Conservation (phyloP, 2,797 vertebrate genomes). For the Apogon talboti region DNA sequence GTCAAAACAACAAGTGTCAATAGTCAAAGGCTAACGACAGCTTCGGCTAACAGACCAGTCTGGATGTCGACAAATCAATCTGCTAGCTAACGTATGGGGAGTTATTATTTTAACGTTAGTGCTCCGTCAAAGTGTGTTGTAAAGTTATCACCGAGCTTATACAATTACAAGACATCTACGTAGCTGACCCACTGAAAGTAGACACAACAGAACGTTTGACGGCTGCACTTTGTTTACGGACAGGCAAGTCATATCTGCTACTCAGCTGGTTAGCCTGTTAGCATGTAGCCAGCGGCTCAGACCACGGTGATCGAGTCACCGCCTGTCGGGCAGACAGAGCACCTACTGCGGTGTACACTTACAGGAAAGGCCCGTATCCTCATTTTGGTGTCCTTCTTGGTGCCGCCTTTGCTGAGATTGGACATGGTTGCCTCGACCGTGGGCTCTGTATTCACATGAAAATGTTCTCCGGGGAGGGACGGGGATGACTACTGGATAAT, state of each 20-base stretch:
- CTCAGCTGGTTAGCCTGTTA: slow-evolving; percentile 64
- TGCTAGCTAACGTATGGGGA: slow-evolving; percentile 36
- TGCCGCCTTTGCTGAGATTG: slow-evolving; percentile 97
- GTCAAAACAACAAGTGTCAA: slow-evolving; percentile 77
- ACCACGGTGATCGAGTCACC: slow-evolving; percentile 77
- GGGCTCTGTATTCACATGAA: slow-evolving; percentile 85
- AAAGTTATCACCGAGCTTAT: background rate
- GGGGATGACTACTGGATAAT: slow-evolving; percentile 64
- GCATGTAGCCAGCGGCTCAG: slow-evolving; percentile 54
- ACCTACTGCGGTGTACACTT: slow-evolving; percentile 81
- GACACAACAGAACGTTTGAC: slow-evolving; percentile 1
- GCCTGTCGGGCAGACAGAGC: slow-evolving; percentile 39
- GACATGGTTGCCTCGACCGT: slow-evolving; percentile 89
- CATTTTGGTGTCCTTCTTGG: slow-evolving; percentile 99
- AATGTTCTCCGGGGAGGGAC: slow-evolving; percentile 70
- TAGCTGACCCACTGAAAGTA: background rate
- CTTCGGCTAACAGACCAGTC: slow-evolving; percentile 27
- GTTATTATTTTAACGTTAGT: slow-evolving; percentile 7
- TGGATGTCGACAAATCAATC: slow-evolving; percentile 38
- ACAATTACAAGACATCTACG: background rate
- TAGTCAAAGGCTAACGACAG: slow-evolving; percentile 56
- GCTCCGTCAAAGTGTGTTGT: background rate
- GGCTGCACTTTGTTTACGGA: slow-evolving; percentile 52
- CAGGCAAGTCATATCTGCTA: slow-evolving; percentile 41
- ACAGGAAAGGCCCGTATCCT: slow-evolving; percentile 99